phyloP scores from a whole-genome alignment of 1,140 invertebrate species.

The Leptinotarsa texana region DNA sequence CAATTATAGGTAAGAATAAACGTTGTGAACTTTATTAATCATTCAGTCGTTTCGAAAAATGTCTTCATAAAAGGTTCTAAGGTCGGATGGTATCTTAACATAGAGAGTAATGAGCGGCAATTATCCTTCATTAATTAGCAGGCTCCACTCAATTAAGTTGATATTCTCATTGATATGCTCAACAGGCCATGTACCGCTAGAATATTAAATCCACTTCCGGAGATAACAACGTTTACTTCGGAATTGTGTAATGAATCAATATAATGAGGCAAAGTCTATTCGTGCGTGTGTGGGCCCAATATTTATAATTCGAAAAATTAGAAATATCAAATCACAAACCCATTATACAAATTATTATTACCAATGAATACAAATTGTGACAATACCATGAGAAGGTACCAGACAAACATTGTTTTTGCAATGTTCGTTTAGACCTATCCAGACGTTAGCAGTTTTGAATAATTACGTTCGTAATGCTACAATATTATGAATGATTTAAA shows the following conservation, averaged over 20 bases:
- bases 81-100: background rate
- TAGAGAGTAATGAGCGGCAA: background rate
- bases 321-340: background rate
- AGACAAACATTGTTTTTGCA: too few species aligned
- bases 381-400: too few species aligned
- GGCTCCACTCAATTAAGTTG: background rate
- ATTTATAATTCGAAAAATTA: background rate
- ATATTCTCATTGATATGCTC: conserved; percentile 6
- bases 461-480: too few species aligned
- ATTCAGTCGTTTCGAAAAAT: too few species aligned
- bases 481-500: too few species aligned
- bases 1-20: too few species aligned
- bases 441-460: too few species aligned
- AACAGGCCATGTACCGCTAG: background rate
- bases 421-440: too few species aligned
- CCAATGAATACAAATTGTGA: too few species aligned
- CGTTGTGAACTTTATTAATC: too few species aligned
- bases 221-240: background rate
- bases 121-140: background rate
- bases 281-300: background rate
- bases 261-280: background rate
- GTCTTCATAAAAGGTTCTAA: too few species aligned
- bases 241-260: background rate
- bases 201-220: conserved; percentile 3
- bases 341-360: too few species aligned